Base-by-base conservation (phyloP, 2,797 vertebrate species). In the Smutsia temminckii region DNA sequence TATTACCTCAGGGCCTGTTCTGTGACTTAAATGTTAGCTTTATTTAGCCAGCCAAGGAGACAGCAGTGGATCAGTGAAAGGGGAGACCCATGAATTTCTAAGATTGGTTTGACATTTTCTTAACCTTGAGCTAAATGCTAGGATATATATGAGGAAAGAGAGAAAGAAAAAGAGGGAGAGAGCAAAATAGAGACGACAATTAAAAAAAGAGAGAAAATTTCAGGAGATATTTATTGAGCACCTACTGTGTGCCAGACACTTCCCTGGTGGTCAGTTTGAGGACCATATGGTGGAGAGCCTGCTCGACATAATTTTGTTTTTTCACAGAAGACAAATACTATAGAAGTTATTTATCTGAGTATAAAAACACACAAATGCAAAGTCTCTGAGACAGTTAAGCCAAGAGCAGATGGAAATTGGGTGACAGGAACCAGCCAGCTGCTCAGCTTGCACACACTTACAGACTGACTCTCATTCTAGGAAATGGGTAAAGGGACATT, bases 51-150 rank as follows among this genome's bases (percentile, higher is more conserved):
- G 21, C 40, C 37, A 34, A 64, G 92, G 84, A 95, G 93, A 94
- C 51, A 42, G 37, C 83, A 96, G 94, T 72, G 69, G 90, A 77
- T 97, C 79, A 55, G 1, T 91, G 94, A 96, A 96, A 86, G 92
- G 94, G 78, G 87, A 97, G 68, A 77, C 57, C 68, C 10, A 51
- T 96, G 85, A 88, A 97, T 95, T 95, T 91, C 92, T 96, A 96
- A 97, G 97, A 98, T 66, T 92, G 91, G 77, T 94, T 89, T 98
- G 97, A 93, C 97, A 98, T 98, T 98, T 98, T 97, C 97, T 97
- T 98, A 98, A 97, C 97, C 97, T 71, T 89, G 95, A 97, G 91
- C 71, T 92, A 97, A 98, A 97, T 21, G 5, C 90, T 89, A 25
- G 32, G 95, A 95, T 66, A 95, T 25, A 53, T 32, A 85, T 17